Conservation (phyloP, 2,888 invertebrate genomes). For the Drosophila hamatofila region DNA sequence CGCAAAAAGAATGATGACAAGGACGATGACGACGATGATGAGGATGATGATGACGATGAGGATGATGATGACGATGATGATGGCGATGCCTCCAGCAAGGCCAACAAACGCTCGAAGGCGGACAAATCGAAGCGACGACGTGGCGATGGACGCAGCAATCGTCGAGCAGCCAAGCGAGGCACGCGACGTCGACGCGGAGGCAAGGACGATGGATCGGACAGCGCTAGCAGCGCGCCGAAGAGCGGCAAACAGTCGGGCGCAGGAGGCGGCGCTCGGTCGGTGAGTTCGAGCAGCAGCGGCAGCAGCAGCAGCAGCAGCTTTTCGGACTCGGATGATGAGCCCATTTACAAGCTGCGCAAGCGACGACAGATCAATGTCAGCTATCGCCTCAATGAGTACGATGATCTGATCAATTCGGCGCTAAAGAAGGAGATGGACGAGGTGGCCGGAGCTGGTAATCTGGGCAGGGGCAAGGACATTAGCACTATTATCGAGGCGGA, state of each 20-base stretch:
- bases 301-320: slow-evolving; percentile 61
- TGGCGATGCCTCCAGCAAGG: slow-evolving; percentile 78
- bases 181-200: slow-evolving; percentile 69
- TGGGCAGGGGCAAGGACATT: slow-evolving; percentile 95
- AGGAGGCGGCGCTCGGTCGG: slow-evolving; percentile 48
- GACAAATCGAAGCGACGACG: slow-evolving; percentile 82
- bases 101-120: slow-evolving; percentile 47
- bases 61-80: slow-evolving; percentile 62
- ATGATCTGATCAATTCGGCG: slow-evolving; percentile 97
- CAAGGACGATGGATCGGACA: slow-evolving; percentile 70
- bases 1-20: slow-evolving; percentile 43
- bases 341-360: slow-evolving; percentile 93
- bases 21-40: slow-evolving; percentile 71
- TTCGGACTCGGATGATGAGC: slow-evolving; percentile 88
- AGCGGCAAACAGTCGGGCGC: slow-evolving; percentile 67
- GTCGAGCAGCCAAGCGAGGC: slow-evolving; percentile 71
- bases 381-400: slow-evolving; percentile 96
- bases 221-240: slow-evolving; percentile 59
- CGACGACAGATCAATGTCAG: slow-evolving; percentile 92
- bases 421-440: slow-evolving; percentile 91
- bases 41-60: slow-evolving; percentile 54
- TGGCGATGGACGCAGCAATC: slow-evolving; percentile 78
- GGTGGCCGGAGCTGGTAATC: slow-evolving; percentile 91
- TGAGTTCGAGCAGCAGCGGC: slow-evolving; percentile 55
- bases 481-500: slow-evolving; percentile 94